Base-by-base conservation (phyloP, 1,140 invertebrate species). In the Teleopsis dalmanni region DNA sequence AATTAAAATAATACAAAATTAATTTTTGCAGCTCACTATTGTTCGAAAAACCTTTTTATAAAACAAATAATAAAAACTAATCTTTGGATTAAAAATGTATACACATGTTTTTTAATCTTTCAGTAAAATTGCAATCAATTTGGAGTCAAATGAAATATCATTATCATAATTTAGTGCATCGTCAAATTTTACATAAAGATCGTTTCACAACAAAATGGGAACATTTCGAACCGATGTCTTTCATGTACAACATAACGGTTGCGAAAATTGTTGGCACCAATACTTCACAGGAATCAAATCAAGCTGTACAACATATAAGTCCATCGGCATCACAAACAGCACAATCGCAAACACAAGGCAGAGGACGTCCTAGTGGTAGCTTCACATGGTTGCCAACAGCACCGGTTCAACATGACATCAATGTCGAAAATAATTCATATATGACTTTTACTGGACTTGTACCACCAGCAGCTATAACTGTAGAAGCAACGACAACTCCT, bases 71-170 rank as follows among this genome's bases (percentile, higher is more conserved):
- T n/a, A n/a, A n/a, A n/a, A n/a, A n/a, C n/a, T n/a, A n/a, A 29
- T 8, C 27, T 13, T 8, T 29, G 27, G 13, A 29, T n/a, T 3
- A 21, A 22, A 9, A 4, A 10, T 11, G 26, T 44, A 5, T 3
- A 3, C 14, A 13, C 14, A 29, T 23, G n/a, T 0, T 35, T 27
- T 36, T 14, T 13, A 19, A 2, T 18, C 23, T 38, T 25, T 16
- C 26, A 67, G 64, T 67, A 3, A 67, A 67, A 45, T 44, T 67
- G 16, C 64, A 67, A 40, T 67, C 64, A 6, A 67, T 67, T 19
- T 67, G 64, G 64, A 67, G 64, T 27, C 64, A 67, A 45, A 67
- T 67, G 64, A 67, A 67, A 51, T 67, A 67, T 26, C 64, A 67
- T 35, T 67, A 67, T 6, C 64, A 67, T 40, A 67, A 67, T 27